Conservation (phyloP, 2,797 vertebrate genomes). For the Tarsius wallacei region DNA sequence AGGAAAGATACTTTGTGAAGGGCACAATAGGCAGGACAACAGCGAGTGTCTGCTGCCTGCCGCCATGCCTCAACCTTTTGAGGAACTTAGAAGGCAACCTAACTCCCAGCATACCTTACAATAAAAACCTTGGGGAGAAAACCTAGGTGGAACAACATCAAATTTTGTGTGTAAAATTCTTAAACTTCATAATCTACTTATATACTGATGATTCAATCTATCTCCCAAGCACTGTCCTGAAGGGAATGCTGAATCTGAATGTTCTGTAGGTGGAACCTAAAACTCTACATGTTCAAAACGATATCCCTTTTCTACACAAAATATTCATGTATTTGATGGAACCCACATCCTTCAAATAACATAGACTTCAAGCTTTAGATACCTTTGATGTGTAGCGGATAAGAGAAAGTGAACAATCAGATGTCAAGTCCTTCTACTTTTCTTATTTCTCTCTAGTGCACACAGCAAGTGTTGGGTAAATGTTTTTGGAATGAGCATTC, state of each 20-base stretch:
- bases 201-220: neutral
- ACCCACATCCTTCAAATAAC: neutral
- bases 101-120: neutral
- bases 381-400: neutral
- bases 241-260: neutral
- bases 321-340: neutral
- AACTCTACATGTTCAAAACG: neutral
- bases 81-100: neutral
- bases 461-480: neutral
- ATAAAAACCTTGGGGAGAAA: neutral
- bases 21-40: too few species aligned
- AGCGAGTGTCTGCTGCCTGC: too few species aligned
- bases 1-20: too few species aligned
- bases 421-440: neutral
- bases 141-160: neutral
- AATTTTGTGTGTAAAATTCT: neutral
- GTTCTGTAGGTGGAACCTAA: neutral
- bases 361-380: neutral
- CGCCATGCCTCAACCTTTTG: neutral
- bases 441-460: neutral
- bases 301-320: slow-evolving; percentile 33
- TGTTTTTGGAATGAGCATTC: slow-evolving; percentile 19
- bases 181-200: slow-evolving; percentile 27
- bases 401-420: neutral
- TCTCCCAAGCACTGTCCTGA: neutral